Evolutionary conservation across 2,888 invertebrate species (phyloP), one percentile per base, ranked within the genome.

Genomic region (Megalurothrips usitatus): DNA sequence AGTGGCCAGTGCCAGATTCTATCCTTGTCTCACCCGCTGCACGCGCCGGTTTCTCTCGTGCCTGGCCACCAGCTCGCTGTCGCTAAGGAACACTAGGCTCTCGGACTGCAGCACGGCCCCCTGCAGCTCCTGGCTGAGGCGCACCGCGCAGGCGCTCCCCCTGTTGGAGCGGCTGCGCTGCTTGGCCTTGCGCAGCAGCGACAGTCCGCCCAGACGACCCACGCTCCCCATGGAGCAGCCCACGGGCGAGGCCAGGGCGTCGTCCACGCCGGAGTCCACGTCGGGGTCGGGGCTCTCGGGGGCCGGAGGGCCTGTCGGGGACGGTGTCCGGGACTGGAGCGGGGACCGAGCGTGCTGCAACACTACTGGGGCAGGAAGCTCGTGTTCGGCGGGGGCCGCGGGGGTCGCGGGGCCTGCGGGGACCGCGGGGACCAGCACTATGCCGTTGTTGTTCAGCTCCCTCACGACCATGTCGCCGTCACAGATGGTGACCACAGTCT

Each of bases 201-300:
- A 75, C 23, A 75, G 68, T 1, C 68, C 68, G 23, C 68, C 68
- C 26, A 75, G 68, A 26, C 68, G 68, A 26, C 68, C 68, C 68
- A 75, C 68, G 68, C 68, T 75, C 23, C 68, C 68, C 68, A 75
- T 75, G 23, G 68, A 75, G 68, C 68, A 75, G 68, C 68, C 68
- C 26, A 26, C 23, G 1, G 23, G 23, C 68, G 8, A 8, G 23
- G 23, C 68, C 23, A 26, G 8, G 23, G n/a, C 23, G 26, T 75
- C 68, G 23, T 26, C 68, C 23, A 26, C 11, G 68, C 10, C 68
- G 26, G 68, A 26, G 68, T 75, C 68, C 23, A 26, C 11, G 58
- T n/a, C 68, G 26, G 68, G 23, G 68, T 2, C 68, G 68, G 23
- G 68, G 68, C 23, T 1, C 58, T 10, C 26, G 68, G 68, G 68